Base-by-base conservation (phyloP, 1,140 invertebrate species). In the Drosophila nebulosa region DNA sequence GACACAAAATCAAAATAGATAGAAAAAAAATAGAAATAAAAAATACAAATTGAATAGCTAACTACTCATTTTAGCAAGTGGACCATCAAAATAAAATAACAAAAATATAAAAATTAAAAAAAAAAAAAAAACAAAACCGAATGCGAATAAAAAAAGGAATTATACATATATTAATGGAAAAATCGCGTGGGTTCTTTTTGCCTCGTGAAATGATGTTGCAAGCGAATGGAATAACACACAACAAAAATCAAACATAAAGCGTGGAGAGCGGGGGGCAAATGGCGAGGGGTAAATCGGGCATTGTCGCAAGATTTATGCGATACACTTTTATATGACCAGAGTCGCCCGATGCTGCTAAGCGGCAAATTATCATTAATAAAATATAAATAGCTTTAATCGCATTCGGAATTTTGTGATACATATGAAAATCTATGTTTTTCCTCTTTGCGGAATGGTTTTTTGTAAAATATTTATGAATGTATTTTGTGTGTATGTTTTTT, bases 361-460 rank as follows among this genome's bases (percentile, higher is more conserved):
- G 78, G 77, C 73, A 85, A 85, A 85, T 86, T 85, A 85, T 85
- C 81, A 85, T 85, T 85, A 85, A 85, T 85, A 39, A n/a, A n/a
- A 58, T 58, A 85, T 71, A 88, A 81, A 81, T 88, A 88, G 83
- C 74, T 75, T 55, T 78, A 77, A 88, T 85, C 69, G 81, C 67
- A 59, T 46, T 21, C 66, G 73, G 69, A 74, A 78, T 78, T 59
- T 70, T 32, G 64, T 69, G 80, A 70, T 85, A 77, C 7, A 46
- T 42, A 42, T 18, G 18, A 9, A 46, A 46, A 46, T 46, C 39
- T 46, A 46, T 46, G 18, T 46, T 18, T 46, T 65, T 24, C 30
- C 3, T 61, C 65, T 77, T 27, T 12, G 16, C 16, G 18, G 39
- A 46, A 46, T 10, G 39, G 9, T 46, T 46, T 46, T 46, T n/a